Evolutionary conservation across 2,888 invertebrate species (phyloP).

Genomic region (Empis stercorea): DNA sequence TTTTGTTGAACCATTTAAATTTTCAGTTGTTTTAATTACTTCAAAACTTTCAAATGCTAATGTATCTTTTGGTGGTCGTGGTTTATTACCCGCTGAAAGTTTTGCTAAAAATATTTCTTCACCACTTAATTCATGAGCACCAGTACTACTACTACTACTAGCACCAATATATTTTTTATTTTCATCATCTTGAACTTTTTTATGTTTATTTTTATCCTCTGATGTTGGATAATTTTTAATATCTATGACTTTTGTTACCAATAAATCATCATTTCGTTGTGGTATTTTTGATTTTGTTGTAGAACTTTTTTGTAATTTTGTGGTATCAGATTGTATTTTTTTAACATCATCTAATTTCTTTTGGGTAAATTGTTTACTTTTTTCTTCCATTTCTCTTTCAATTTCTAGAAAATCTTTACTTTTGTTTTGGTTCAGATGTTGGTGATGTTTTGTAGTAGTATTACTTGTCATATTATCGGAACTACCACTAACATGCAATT

Average conservation of each 20-base stretch:
- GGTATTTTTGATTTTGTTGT: too few species aligned
- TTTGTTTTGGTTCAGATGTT: neutral
- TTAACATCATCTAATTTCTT: too few species aligned
- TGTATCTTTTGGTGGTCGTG: conserved; percentile 4
- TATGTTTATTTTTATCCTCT: neutral
- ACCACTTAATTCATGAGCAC: neutral
- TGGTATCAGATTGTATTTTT: too few species aligned
- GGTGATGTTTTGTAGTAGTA: neutral
- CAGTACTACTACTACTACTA: too few species aligned
- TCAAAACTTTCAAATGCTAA: neutral
- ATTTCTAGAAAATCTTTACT: neutral
- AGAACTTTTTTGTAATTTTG: too few species aligned
- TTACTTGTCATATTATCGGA: neutral
- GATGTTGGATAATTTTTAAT: neutral
- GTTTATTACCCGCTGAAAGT: neutral
- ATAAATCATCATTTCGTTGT: too few species aligned
- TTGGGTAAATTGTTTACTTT: neutral
- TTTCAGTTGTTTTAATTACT: conserved; percentile 1
- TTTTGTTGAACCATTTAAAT: neutral
- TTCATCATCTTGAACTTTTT: neutral
- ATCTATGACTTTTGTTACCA: too few species aligned
- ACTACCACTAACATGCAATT: conserved; percentile 9
- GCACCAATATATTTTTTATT: too few species aligned
- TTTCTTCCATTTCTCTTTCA: neutral
- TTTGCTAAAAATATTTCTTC: neutral